phyloP scores from a whole-genome alignment of 1,140 invertebrate species.

The Dolichoris vasculosae region DNA sequence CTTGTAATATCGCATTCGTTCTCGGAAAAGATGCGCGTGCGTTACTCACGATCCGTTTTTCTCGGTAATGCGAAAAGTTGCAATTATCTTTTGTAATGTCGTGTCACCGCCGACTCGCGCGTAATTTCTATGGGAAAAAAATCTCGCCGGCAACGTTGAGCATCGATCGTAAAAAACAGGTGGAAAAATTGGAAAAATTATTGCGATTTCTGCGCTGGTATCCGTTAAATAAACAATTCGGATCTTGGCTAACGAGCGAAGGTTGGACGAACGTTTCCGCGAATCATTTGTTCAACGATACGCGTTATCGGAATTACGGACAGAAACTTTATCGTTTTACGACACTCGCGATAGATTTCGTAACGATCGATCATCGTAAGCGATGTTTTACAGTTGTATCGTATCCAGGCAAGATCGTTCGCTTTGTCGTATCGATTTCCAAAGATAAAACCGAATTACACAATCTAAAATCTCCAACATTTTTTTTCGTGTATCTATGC shows the following conservation, averaged over 20 bases:
- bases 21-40: background rate
- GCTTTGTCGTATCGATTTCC: background rate
- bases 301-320: too few species aligned
- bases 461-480: background rate
- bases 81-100: conserved; percentile 12
- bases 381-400: background rate
- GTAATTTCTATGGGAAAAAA: background rate
- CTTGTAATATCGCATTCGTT: conserved; percentile 8
- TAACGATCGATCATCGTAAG: too few species aligned
- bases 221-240: background rate
- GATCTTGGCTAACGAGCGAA: background rate
- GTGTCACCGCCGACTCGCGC: background rate
- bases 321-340: too few species aligned
- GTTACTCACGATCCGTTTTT: background rate
- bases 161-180: background rate
- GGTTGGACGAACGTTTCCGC: too few species aligned
- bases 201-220: background rate
- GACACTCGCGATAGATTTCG: too few species aligned
- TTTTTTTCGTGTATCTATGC: background rate
- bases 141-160: background rate
- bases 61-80: background rate
- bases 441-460: background rate
- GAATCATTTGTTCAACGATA: too few species aligned
- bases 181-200: background rate
- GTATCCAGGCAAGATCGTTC: background rate